A percentile compares a stretch with the other conserved stretches of the same genome.
Evolutionary conservation across 2,113 vertebrate genomes (phyloP).

Genomic region (Ploceus nigricollis): DNA sequence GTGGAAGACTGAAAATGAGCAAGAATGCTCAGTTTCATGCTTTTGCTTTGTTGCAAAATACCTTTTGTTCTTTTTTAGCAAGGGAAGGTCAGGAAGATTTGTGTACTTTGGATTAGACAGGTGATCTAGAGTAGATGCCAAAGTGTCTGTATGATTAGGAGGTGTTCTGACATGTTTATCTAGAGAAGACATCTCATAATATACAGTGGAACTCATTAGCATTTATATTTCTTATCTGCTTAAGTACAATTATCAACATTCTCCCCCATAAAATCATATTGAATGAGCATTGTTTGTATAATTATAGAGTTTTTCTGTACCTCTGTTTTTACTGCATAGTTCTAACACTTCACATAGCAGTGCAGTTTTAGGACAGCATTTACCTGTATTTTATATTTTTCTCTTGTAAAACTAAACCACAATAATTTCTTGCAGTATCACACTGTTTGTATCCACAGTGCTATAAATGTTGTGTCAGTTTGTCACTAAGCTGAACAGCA

Average conservation of each 20-base stretch:
- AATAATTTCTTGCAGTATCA: not conserved
- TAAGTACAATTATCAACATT: slow-evolving; percentile 56
- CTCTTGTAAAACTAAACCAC: not conserved
- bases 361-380: not conserved
- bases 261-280: slow-evolving; percentile 4
- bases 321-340: not conserved
- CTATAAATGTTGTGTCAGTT: not conserved
- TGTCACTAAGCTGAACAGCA: not conserved
- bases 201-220: slow-evolving; percentile 59
- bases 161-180: slow-evolving; percentile 68
- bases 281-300: slow-evolving; percentile 29
- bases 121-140: slow-evolving; percentile 52
- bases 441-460: not conserved
- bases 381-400: not conserved
- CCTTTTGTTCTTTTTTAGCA: not conserved
- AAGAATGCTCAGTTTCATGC: not conserved
- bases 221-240: slow-evolving; percentile 66
- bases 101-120: slow-evolving; percentile 54
- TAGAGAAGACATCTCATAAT: slow-evolving; percentile 66
- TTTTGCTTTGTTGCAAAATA: slow-evolving; percentile 29
- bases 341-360: not conserved
- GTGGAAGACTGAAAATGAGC: slow-evolving; percentile 1
- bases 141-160: slow-evolving; percentile 37
- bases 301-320: not conserved
- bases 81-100: not conserved